phyloP scores from a whole-genome alignment of 2,113 vertebrate species.

The Silurus meridionalis region DNA sequence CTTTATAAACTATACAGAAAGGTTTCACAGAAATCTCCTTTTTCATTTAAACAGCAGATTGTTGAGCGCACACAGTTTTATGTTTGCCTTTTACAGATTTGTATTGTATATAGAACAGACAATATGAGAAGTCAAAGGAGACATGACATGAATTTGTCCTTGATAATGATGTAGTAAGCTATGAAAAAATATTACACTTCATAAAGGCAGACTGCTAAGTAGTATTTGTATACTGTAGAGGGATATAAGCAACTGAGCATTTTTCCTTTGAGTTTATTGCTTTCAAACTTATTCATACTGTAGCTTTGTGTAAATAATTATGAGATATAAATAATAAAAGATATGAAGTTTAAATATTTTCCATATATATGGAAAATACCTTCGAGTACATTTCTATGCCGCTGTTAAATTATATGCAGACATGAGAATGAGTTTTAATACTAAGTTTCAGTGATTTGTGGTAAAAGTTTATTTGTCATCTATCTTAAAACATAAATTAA shows the following conservation, averaged over 20 bases:
- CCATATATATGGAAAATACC: no score
- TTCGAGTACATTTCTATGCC: neutral
- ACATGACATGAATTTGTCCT: conserved; percentile 20
- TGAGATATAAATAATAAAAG: no score
- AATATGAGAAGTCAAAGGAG: neutral
- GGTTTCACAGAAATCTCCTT: neutral
- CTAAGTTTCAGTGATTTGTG: neutral
- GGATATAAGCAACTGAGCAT: neutral
- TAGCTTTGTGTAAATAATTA: neutral
- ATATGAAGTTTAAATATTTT: neutral
- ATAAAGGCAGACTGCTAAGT: conserved; percentile 22
- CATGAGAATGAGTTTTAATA: neutral
- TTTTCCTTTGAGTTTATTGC: neutral
- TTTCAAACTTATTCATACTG: conserved; percentile 8
- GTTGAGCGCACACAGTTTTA: neutral
- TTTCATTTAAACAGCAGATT: conserved; percentile 25
- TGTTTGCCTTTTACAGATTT: conserved; percentile 22
- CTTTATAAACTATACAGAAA: conserved; percentile 1
- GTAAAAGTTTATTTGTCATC: neutral
- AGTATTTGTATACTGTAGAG: conserved; percentile 4
- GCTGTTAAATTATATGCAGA: neutral
- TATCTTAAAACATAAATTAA: neutral
- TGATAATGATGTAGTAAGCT: neutral
- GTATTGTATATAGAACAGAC: neutral
- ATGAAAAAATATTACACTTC: neutral